Percentiles rank a stretch among this genome's conserved stretches.
Conservation (phyloP, 2,113 vertebrate genomes). For the Mastomys natalensis region DNA sequence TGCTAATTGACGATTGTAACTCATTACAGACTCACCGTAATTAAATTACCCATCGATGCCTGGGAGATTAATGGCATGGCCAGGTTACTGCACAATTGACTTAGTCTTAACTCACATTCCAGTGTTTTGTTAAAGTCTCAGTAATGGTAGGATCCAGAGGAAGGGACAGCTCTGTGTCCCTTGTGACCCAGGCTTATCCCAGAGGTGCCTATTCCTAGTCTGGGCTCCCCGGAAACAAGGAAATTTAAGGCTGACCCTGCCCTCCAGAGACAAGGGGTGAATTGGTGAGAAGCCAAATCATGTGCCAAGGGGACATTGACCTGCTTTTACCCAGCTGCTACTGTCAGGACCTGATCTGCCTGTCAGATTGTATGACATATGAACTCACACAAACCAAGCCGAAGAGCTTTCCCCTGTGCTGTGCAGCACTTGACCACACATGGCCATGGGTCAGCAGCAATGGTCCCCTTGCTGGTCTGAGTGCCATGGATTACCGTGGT, state of each 20-base stretch:
- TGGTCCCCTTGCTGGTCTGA: neutral
- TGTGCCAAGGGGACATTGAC: no score
- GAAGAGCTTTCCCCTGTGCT: no score
- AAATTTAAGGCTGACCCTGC: neutral
- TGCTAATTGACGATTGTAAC: constrained; percentile 87
- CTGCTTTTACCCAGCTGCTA: neutral
- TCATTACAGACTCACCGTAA: constrained; percentile 86
- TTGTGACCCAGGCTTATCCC: neutral
- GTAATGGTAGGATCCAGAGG: neutral
- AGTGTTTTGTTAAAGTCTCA: neutral
- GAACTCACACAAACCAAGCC: neutral
- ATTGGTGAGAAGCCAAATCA: neutral
- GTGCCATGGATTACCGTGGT: neutral
- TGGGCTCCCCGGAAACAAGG: neutral
- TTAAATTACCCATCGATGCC: constrained; percentile 86
- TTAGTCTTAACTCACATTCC: constrained; percentile 76
- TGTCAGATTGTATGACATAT: neutral
- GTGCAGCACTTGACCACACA: neutral
- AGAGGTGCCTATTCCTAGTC: neutral
- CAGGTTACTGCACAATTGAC: constrained; percentile 79
- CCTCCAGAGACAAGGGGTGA: neutral
- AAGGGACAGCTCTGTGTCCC: neutral
- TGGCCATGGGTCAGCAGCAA: neutral
- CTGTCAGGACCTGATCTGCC: neutral
- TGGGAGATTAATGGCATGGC: constrained; percentile 84